Evolutionary conservation across 1,140 invertebrate genomes (phyloP).

Genomic region (Hetaerina americana): DNA sequence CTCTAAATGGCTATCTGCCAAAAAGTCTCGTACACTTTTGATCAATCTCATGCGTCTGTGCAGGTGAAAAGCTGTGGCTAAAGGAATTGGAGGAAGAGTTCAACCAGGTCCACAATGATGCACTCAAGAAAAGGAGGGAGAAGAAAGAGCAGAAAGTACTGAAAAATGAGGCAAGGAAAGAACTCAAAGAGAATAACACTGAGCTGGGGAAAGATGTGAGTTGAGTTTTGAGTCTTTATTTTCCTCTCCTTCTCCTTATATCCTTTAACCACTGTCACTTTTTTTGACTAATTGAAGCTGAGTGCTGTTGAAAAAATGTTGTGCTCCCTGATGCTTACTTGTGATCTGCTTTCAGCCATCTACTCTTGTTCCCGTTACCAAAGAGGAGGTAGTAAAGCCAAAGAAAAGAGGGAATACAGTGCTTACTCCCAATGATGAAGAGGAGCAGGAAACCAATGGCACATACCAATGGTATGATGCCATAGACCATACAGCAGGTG

Average conservation of each 20-base stretch:
- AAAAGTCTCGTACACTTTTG: background rate
- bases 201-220: background rate
- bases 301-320: too few relatives aligned
- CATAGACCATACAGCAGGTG: constrained; percentile 1
- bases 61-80: background rate
- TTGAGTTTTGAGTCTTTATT: too few relatives aligned
- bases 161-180: background rate
- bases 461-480: constrained; percentile 12
- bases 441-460: background rate
- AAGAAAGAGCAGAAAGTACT: background rate
- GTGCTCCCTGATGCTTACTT: background rate
- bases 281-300: too few relatives aligned
- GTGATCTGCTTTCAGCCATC: background rate
- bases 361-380: background rate
- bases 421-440: background rate
- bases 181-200: background rate
- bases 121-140: background rate
- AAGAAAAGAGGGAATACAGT: background rate
- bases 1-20: background rate
- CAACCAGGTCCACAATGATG: background rate
- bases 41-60: background rate
- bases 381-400: background rate
- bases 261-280: too few relatives aligned
- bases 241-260: too few relatives aligned
- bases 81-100: background rate